A percentile compares a stretch with the other conserved stretches of the same genome.
Evolutionary conservation across 2,797 vertebrate species (phyloP).

Genomic region (Podarcis lilfordi): DNA sequence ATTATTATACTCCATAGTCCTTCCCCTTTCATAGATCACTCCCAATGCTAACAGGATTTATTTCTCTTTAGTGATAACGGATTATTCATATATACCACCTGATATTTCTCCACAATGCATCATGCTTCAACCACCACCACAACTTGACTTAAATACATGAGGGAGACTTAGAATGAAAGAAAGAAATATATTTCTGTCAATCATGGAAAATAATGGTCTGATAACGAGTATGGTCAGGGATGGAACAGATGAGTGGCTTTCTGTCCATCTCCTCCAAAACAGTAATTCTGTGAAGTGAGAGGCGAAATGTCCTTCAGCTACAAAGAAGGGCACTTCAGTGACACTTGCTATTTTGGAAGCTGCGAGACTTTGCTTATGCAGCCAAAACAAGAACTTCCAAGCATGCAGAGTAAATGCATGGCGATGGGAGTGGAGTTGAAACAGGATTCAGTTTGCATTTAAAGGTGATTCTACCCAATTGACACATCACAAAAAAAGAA

Average conservation of each 20-base stretch:
- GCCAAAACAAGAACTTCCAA: not conserved
- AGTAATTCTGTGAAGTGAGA: not conserved
- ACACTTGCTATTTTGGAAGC: not conserved
- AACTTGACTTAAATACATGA: not conserved
- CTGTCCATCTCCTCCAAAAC: not conserved
- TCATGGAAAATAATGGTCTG: not conserved
- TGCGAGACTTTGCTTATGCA: not conserved
- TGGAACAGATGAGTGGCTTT: not conserved
- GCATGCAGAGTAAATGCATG: not conserved
- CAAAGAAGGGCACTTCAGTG: not conserved
- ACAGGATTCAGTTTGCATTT: not conserved
- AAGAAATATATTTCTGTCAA: not conserved
- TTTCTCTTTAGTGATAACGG: not conserved
- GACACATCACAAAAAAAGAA: no score
- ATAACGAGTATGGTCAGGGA: not conserved
- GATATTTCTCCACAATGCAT: not conserved
- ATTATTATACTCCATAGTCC: slow-evolving; percentile 3
- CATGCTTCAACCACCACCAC: not conserved
- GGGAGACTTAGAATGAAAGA: not conserved
- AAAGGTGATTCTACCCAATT: no score
- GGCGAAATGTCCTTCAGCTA: not conserved
- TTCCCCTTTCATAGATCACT: not conserved
- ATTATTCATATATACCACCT: not conserved
- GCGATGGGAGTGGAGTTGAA: no score
- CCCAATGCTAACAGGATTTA: not conserved